Percentiles rank a stretch among this genome's conserved stretches.
Evolutionary conservation across 2,888 invertebrate species (phyloP).

Genomic region (Cryptus armator): DNA sequence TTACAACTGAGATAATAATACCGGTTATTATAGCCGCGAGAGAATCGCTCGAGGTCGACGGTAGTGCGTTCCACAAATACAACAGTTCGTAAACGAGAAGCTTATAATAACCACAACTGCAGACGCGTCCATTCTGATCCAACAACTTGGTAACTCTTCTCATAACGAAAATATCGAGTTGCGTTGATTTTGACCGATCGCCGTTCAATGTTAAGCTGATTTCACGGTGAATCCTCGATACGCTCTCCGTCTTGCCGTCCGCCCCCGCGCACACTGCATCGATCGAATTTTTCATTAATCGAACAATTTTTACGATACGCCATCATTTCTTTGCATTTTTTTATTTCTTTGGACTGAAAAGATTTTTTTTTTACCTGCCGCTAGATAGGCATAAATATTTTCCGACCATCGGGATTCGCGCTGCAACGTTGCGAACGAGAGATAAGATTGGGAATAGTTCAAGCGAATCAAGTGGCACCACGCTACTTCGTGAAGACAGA

Average conservation of each 20-base stretch:
- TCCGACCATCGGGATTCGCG: slow-evolving; percentile 89
- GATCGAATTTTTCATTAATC: slow-evolving; percentile 32
- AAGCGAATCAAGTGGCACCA: slow-evolving; percentile 89
- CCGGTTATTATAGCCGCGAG: slow-evolving; percentile 85
- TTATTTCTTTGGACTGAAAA: no score
- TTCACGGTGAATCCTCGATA: slow-evolving; percentile 82
- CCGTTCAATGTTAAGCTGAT: slow-evolving; percentile 72
- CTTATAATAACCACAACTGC: slow-evolving; percentile 85
- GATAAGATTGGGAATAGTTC: slow-evolving; percentile 86
- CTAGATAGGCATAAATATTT: slow-evolving; percentile 89
- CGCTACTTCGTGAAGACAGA: slow-evolving; percentile 88
- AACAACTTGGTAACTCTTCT: slow-evolving; percentile 80
- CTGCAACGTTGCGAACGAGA: slow-evolving; percentile 86
- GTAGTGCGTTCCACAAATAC: slow-evolving; percentile 90
- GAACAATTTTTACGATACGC: not conserved
- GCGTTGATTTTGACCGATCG: slow-evolving; percentile 76
- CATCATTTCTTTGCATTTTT: no score
- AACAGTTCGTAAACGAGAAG: slow-evolving; percentile 89
- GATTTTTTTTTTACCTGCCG: slow-evolving; percentile 82
- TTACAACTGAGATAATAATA: slow-evolving; percentile 70
- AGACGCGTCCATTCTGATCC: slow-evolving; percentile 74
- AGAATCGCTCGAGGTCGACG: slow-evolving; percentile 86
- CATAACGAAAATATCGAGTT: slow-evolving; percentile 82
- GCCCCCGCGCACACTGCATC: slow-evolving; percentile 86
- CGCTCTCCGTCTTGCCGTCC: slow-evolving; percentile 84